A percentile compares a stretch with the other conserved stretches of the same genome.
Evolutionary conservation across 1,140 invertebrate species (phyloP).

Genomic region (Drosophila azteca): DNA sequence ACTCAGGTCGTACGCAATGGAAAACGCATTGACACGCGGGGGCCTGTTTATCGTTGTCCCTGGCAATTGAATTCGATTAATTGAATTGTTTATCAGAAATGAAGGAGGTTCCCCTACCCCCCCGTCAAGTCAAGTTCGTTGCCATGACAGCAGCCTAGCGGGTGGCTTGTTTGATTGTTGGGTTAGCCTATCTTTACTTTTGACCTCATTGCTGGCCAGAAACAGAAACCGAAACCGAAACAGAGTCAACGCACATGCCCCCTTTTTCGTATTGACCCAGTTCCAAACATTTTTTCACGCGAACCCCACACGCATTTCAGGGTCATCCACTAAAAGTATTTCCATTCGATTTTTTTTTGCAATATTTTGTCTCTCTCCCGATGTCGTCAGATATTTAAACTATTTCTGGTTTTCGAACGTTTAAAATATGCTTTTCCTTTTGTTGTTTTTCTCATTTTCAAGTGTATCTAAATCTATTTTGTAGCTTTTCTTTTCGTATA

Average conservation of each 20-base stretch:
- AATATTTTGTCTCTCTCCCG: slow-evolving; percentile 15
- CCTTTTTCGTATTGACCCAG: slow-evolving; percentile 56
- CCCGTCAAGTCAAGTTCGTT: slow-evolving; percentile 26
- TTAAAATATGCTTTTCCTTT: slow-evolving; percentile 7
- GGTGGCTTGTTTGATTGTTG: slow-evolving; percentile 14
- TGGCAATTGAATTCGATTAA: slow-evolving; percentile 74
- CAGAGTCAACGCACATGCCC: slow-evolving; percentile 63
- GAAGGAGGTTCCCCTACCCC: background rate
- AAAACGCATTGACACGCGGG: slow-evolving; percentile 53
- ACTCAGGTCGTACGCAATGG: slow-evolving; percentile 54
- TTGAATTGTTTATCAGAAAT: slow-evolving; percentile 71
- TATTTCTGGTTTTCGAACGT: slow-evolving; percentile 26
- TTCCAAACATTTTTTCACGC: slow-evolving; percentile 33
- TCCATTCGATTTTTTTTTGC: slow-evolving; percentile 25
- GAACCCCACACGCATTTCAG: slow-evolving; percentile 23
- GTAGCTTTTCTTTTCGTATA: slow-evolving; percentile 33
- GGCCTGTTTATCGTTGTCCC: slow-evolving; percentile 49
- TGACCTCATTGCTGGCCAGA: slow-evolving; percentile 51
- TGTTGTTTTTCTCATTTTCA: slow-evolving; percentile 13
- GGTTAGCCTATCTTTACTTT: slow-evolving; percentile 56
- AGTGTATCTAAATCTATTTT: slow-evolving; percentile 19
- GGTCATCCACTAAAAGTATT: slow-evolving; percentile 29
- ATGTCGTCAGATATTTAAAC: slow-evolving; percentile 38
- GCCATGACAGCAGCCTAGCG: slow-evolving; percentile 37
- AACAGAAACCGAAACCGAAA: slow-evolving; percentile 29